A percentile compares a stretch with the other conserved stretches of the same genome.
Evolutionary conservation across 1,140 invertebrate genomes (phyloP).

Genomic region (Nephila pilipes): DNA sequence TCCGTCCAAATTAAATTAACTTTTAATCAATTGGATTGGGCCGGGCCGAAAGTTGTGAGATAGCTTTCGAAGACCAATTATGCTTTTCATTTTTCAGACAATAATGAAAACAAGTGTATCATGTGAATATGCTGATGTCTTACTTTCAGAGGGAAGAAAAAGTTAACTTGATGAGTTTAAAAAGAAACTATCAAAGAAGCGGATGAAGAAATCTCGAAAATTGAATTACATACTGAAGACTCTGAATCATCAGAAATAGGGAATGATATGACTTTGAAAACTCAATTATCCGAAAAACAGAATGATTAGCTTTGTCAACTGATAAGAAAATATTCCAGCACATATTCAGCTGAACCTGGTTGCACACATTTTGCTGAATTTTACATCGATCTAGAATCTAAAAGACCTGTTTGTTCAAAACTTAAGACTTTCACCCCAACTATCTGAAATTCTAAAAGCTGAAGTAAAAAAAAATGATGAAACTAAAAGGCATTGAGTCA

Average conservation of each 20-base stretch:
- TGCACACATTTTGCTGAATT: no score
- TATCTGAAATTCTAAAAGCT: no score
- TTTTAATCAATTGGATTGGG: conserved; percentile 11
- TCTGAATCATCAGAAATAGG: no score
- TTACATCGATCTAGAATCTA: no score
- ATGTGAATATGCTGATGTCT: conserved; percentile 49
- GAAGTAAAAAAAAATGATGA: no score
- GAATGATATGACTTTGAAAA: not conserved
- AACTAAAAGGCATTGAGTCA: no score
- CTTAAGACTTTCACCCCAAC: no score
- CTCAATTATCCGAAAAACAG: not conserved
- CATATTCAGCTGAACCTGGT: not conserved
- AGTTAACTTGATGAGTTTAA: conserved; percentile 1
- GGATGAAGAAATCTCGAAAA: not conserved
- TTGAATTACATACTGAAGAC: not conserved
- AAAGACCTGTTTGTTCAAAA: no score
- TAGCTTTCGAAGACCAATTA: conserved; percentile 46
- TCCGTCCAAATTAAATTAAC: conserved; percentile 10
- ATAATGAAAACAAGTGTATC: conserved; percentile 28
- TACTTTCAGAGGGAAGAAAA: no score
- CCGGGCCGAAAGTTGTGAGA: not conserved
- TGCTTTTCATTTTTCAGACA: not conserved
- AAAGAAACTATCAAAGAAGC: not conserved
- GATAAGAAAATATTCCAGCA: not conserved
- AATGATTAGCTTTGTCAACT: not conserved